Percentiles rank a stretch among this genome's conserved stretches.
Conservation (phyloP, 2,888 invertebrate genomes). For the Spialia ferax region DNA sequence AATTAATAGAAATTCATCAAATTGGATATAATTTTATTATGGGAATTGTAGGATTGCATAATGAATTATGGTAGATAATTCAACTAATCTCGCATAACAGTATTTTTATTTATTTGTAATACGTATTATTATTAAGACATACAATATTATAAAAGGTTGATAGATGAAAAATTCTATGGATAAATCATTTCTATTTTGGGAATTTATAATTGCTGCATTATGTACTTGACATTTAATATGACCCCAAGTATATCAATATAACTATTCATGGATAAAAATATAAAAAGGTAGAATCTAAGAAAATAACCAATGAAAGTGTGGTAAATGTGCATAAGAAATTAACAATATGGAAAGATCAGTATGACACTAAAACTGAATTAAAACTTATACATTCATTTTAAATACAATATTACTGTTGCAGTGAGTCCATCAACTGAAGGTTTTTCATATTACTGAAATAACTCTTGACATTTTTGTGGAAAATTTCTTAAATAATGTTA, state of each 20-base stretch:
- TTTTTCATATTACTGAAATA: no score
- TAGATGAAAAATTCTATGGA: not conserved
- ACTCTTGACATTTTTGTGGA: no score
- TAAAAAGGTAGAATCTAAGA: slow-evolving; percentile 6
- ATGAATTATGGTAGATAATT: not conserved
- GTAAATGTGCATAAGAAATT: slow-evolving; percentile 6
- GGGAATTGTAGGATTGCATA: no score
- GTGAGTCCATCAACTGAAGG: no score
- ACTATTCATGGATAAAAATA: not conserved
- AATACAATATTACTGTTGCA: no score
- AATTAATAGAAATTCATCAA: no score
- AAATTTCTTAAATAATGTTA: no score
- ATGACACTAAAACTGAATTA: slow-evolving; percentile 15
- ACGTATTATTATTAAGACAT: not conserved
- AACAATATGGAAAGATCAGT: slow-evolving; percentile 3
- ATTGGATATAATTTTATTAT: no score
- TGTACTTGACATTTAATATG: not conserved
- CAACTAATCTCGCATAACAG: not conserved
- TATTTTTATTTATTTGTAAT: not conserved
- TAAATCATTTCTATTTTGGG: not conserved
- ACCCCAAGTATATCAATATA: not conserved
- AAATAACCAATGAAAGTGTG: slow-evolving; percentile 2
- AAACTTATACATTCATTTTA: not conserved
- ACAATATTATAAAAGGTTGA: not conserved
- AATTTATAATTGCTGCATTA: no score